Base-by-base conservation (phyloP, 2,888 invertebrate genomes). In the Ganaspis brasiliensis region DNA sequence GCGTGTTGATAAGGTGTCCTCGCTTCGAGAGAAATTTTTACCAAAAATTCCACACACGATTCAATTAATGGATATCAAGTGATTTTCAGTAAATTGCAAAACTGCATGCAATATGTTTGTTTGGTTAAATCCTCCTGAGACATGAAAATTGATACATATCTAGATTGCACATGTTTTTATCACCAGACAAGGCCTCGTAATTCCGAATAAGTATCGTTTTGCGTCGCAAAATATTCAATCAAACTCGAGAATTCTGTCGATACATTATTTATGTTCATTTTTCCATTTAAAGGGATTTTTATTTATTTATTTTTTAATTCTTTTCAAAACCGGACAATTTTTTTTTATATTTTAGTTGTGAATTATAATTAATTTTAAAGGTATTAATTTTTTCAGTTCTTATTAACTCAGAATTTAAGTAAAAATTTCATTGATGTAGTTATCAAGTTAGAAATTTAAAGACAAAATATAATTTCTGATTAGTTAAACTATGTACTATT, bases 131-230 rank as follows among this genome's bases (percentile, higher is more conserved):
- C 19, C 52, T 31, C 52, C 52, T 59, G 4, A 35, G 14, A 63
- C 21, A 21, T 67, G 45, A 14, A 67, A 40, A 45, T 24, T 21
- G 63, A 67, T 67, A 40, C 40, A 40, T 40, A 8, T 19, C 21
- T 67, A 19, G n/a, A 14, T 21, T 67, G 16, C 40, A 24, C 40
- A 21, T 67, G 63, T 67, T 67, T 67, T 45, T 9, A 67, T 24
- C 63, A 21, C 10, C 9, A 40, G 63, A 24, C 40, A 24, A 67
- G n/a, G 24, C 14, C 45, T 40, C 45, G 24, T 67, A 12, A 67
- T 45, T 24, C 67, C 24, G 21, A 45, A 9, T 8, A 45, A 45
- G 24, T 67, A 45, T 24, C 8, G 67, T 59, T 59, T 61, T 61
- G 21, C 40, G 12, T 14, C 14, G 21, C 14, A 63, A 40, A 63